A percentile compares a stretch with the other conserved stretches of the same genome.
Evolutionary conservation across 2,113 vertebrate species (phyloP).

Genomic region (Acinonyx jubatus): DNA sequence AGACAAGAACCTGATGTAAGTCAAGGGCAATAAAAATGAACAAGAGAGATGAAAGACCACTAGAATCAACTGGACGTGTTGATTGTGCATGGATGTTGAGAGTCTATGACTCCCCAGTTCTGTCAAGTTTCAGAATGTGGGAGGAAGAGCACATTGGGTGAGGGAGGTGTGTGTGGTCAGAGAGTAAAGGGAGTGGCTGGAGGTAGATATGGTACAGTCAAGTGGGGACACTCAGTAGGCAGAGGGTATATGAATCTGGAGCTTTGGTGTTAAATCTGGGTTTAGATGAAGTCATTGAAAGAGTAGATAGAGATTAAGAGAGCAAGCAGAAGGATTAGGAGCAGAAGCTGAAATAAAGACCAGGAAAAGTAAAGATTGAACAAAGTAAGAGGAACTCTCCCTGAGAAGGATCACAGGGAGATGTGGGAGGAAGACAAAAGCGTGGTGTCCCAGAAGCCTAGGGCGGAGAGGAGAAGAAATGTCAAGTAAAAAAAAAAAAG

Average conservation of each 20-base stretch:
- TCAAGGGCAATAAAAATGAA: background rate
- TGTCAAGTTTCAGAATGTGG: background rate
- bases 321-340: background rate
- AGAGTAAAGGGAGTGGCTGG: background rate
- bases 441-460: background rate
- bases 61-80: background rate
- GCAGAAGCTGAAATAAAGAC: background rate
- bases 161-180: background rate
- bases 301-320: background rate
- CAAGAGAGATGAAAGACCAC: background rate
- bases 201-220: no score
- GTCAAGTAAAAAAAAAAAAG: background rate
- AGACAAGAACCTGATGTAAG: background rate
- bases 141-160: background rate
- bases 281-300: background rate
- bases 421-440: background rate
- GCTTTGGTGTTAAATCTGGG: background rate
- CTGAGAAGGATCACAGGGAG: background rate
- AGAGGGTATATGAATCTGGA: background rate
- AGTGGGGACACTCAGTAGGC: background rate
- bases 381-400: background rate
- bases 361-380: background rate
- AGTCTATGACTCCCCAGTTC: background rate
- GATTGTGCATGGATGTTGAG: background rate
- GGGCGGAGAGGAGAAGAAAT: background rate